Evolutionary conservation across 2,113 vertebrate species (phyloP).

Genomic region (Marmota monax): DNA sequence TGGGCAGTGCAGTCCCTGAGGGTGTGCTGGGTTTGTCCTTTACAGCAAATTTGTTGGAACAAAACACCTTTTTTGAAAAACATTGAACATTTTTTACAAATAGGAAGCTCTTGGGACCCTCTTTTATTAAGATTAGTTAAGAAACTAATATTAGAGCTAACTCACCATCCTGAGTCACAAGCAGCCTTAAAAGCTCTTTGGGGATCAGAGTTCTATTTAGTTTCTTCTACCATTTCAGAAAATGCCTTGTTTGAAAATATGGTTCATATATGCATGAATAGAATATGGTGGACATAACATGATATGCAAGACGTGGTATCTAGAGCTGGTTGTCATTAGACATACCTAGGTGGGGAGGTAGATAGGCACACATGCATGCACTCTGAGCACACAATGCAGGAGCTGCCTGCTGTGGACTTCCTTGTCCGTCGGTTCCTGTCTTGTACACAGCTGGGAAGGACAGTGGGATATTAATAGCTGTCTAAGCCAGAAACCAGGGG

Average conservation of each 20-base stretch:
- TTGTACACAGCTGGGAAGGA: too few species aligned
- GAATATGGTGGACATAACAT: too few species aligned
- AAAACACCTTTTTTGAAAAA: neutral
- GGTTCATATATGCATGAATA: accelerated
- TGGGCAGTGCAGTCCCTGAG: accelerated
- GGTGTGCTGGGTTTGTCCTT: accelerated
- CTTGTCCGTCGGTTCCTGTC: too few species aligned
- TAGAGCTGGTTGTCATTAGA: neutral
- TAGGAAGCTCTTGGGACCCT: neutral
- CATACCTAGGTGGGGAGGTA: too few species aligned
- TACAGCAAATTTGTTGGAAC: accelerated
- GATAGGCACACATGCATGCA: accelerated
- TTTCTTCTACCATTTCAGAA: neutral
- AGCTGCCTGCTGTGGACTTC: neutral
- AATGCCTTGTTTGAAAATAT: neutral
- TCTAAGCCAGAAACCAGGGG: neutral
- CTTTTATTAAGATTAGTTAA: neutral
- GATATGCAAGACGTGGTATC: neutral
- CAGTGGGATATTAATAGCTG: too few species aligned
- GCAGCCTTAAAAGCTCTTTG: neutral
- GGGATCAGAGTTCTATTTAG: neutral
- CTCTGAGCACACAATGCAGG: too few species aligned
- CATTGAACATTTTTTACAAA: neutral
- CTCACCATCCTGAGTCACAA: too few species aligned
- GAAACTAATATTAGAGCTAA: neutral